A percentile compares a stretch with the other conserved stretches of the same genome.
phyloP scores from a whole-genome alignment of 2,888 invertebrate species.

The Heliconius cydno region DNA sequence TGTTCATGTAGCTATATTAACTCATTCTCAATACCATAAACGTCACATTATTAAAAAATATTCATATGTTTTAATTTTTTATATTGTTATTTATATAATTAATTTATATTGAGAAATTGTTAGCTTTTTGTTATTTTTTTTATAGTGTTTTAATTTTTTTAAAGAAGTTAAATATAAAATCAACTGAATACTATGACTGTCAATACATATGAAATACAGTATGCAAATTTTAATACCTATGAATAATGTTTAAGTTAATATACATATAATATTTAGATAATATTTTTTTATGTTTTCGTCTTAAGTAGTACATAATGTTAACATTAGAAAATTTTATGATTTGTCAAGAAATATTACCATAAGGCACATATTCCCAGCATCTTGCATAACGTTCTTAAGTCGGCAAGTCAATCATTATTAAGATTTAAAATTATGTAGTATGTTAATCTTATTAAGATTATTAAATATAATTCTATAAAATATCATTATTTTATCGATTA shows the following conservation, averaged over 20 bases:
- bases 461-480: background rate
- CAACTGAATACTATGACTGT: too few relatives aligned
- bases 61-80: background rate
- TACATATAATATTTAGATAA: background rate
- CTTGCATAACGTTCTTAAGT: constrained; percentile 6
- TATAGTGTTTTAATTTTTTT: too few relatives aligned
- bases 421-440: background rate
- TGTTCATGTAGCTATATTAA: constrained; percentile 14
- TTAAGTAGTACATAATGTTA: background rate
- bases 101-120: too few relatives aligned
- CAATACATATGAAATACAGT: too few relatives aligned
- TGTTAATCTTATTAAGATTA: background rate
- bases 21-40: background rate
- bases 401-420: background rate
- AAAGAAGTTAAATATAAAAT: too few relatives aligned
- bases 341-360: background rate
- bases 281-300: background rate
- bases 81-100: background rate
- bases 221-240: too few relatives aligned
- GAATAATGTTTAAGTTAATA: background rate
- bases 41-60: background rate
- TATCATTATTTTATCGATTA: constrained; percentile 31
- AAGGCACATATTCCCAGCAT: constrained; percentile 9
- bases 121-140: too few relatives aligned
- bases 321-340: background rate